A percentile compares a stretch with the other conserved stretches of the same genome.
Evolutionary conservation across 2,113 vertebrate species (phyloP).

Genomic region (Gobiocypris rarus): DNA sequence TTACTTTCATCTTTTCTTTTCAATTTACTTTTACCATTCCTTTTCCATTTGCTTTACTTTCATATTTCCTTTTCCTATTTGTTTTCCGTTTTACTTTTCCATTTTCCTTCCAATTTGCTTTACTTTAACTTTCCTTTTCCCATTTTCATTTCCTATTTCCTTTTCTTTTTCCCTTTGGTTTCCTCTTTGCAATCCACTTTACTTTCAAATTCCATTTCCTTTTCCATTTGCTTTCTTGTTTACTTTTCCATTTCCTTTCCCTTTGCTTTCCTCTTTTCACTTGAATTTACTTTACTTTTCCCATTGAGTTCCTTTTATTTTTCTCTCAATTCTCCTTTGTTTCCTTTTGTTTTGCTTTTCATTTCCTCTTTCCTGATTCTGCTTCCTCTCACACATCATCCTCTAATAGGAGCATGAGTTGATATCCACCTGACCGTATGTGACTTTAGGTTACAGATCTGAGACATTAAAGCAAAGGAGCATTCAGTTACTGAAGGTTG

Average conservation of each 20-base stretch:
- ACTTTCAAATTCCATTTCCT: background rate
- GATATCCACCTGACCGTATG: background rate
- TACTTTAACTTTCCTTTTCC: background rate
- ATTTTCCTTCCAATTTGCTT: background rate
- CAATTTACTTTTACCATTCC: background rate
- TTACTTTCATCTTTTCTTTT: background rate
- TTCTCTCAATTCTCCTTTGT: background rate
- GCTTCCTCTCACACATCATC: background rate
- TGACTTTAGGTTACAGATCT: constrained; percentile 38
- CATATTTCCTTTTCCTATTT: no score
- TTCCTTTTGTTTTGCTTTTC: background rate
- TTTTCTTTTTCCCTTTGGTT: background rate
- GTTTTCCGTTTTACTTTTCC: background rate
- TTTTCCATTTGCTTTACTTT: background rate
- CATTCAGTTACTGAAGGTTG: constrained; percentile 43
- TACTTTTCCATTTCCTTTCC: background rate
- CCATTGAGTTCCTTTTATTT: background rate
- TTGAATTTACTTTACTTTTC: background rate
- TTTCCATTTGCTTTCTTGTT: background rate
- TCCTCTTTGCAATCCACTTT: background rate
- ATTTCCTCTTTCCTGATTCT: background rate
- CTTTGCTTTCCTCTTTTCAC: background rate
- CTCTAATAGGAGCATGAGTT: background rate
- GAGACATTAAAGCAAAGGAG: constrained; percentile 59
- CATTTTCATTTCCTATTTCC: background rate